Evolutionary conservation across 2,113 vertebrate genomes (phyloP).

Genomic region (Montifringilla adamsi): DNA sequence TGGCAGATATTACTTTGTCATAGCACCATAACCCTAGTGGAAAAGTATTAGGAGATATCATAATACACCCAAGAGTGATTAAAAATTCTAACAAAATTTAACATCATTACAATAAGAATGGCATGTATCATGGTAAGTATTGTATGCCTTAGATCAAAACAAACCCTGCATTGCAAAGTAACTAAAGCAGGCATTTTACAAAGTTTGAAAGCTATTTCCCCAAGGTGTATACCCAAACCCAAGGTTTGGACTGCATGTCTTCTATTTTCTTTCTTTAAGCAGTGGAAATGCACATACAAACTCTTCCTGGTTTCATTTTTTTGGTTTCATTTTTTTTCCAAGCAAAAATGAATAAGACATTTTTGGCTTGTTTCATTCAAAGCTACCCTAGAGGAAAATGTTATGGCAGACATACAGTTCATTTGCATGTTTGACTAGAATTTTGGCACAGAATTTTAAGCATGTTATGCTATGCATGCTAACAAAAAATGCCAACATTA

Average conservation of each 20-base stretch:
- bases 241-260: background rate
- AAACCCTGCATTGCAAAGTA: background rate
- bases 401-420: slow-evolving; percentile 49
- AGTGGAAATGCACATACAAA: background rate
- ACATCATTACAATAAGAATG: background rate
- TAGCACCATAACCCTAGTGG: background rate
- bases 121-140: background rate
- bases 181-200: background rate
- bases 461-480: background rate
- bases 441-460: slow-evolving; percentile 49
- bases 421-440: slow-evolving; percentile 52
- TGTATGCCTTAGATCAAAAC: background rate
- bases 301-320: background rate
- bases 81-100: background rate
- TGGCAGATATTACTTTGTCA: background rate
- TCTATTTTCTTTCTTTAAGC: background rate
- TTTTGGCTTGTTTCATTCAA: slow-evolving; percentile 36
- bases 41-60: background rate
- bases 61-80: background rate
- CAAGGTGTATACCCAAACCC: background rate
- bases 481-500: slow-evolving; percentile 24
- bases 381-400: slow-evolving; percentile 48
- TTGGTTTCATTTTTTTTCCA: slow-evolving; percentile 2
- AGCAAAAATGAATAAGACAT: slow-evolving; percentile 50
- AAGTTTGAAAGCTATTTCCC: background rate